Evolutionary conservation across 2,113 vertebrate species (phyloP).

Genomic region (Peromyscus polionotus): DNA sequence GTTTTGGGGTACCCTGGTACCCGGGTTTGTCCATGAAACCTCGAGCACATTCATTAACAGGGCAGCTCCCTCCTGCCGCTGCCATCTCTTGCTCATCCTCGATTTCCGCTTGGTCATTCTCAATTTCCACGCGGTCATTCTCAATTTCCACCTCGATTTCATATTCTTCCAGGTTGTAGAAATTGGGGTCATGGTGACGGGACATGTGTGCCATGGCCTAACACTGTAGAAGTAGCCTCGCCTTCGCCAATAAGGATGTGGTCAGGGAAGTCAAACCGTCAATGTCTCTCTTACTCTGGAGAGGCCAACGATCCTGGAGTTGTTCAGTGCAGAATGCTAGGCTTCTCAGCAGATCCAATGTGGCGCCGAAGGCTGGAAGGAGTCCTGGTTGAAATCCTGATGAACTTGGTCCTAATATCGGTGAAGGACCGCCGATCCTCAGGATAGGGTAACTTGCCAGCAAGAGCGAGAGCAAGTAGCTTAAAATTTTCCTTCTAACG

Average conservation of each 20-base stretch:
- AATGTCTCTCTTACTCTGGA: not conserved
- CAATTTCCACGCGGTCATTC: not conserved
- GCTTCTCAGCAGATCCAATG: not conserved
- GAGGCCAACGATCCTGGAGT: not conserved
- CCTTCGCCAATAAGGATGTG: not conserved
- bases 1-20: not conserved
- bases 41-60: not conserved
- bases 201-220: not conserved
- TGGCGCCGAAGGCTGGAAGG: not conserved
- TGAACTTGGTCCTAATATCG: not conserved
- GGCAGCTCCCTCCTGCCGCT: accelerated
- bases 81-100: not conserved
- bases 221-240: not conserved
- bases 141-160: not conserved
- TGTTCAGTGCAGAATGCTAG: not conserved
- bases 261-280: not conserved
- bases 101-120: not conserved
- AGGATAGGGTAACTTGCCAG: not conserved
- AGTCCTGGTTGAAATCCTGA: not conserved
- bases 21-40: not conserved
- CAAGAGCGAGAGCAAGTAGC: accelerated
- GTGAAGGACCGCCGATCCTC: too few relatives aligned
- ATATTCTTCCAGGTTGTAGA: accelerated
- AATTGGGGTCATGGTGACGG: not conserved
- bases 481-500: not conserved